Percentiles rank a stretch among this genome's conserved stretches.
Conservation (phyloP, 2,113 vertebrate species). For the Cercopithecus mona region DNA sequence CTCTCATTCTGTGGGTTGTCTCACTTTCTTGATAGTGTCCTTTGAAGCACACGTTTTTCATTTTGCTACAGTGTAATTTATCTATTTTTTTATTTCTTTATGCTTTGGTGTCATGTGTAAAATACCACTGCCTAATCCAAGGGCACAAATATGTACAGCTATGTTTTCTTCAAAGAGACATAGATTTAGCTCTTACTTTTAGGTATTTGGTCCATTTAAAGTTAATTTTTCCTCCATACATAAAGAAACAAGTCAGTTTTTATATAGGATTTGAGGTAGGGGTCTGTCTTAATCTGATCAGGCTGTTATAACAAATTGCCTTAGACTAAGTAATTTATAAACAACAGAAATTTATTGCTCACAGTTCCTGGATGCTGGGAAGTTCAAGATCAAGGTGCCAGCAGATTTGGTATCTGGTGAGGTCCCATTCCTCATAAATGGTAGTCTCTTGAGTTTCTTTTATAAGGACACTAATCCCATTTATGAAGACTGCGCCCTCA, state of each 20-base stretch:
- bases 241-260: background rate
- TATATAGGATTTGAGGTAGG: background rate
- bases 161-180: background rate
- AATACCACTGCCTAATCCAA: background rate
- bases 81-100: background rate
- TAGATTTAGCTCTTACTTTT: constrained; percentile 5
- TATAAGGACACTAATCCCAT: background rate
- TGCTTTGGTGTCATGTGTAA: background rate
- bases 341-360: background rate
- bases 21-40: background rate
- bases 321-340: background rate
- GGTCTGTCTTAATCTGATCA: background rate
- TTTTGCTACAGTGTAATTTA: too few species aligned
- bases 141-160: background rate
- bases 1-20: background rate
- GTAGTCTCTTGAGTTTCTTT: background rate
- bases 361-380: background rate
- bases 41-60: constrained; percentile 11
- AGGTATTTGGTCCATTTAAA: constrained; percentile 19
- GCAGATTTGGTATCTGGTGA: background rate
- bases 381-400: background rate
- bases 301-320: background rate
- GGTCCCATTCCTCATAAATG: background rate
- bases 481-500: background rate
- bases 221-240: background rate